Evolutionary conservation across 2,888 invertebrate species (phyloP).

Genomic region (Orthosia gothica): DNA sequence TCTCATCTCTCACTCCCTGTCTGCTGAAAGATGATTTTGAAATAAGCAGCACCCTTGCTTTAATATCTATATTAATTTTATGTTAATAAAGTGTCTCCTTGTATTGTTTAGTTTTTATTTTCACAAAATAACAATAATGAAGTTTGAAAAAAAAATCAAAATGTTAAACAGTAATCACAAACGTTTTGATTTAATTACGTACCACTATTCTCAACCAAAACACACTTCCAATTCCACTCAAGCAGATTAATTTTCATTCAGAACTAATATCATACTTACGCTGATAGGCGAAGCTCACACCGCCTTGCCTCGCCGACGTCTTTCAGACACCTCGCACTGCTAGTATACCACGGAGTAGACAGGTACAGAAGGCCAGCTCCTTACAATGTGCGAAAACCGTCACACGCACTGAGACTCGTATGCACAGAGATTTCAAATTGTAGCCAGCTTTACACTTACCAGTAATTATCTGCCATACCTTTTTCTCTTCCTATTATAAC

Average conservation of each 20-base stretch:
- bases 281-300: background rate
- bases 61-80: no score
- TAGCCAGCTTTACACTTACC: no score
- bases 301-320: background rate
- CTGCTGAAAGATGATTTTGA: no score
- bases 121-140: background rate
- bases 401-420: background rate
- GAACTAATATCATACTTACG: slow-evolving; percentile 25
- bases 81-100: no score
- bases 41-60: no score
- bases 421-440: no score
- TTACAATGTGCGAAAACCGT: background rate
- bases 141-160: background rate
- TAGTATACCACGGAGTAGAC: background rate
- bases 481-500: no score
- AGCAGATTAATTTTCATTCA: slow-evolving; percentile 18
- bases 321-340: slow-evolving; percentile 9
- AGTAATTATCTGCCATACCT: no score
- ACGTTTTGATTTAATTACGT: no score
- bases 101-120: background rate
- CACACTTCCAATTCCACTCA: background rate
- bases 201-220: background rate
- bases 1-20: no score
- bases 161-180: no score
- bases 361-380: background rate